Evolutionary conservation across 1,140 invertebrate genomes (phyloP), one percentile per base, ranked within the genome.

Genomic region (Ladona fulva): DNA sequence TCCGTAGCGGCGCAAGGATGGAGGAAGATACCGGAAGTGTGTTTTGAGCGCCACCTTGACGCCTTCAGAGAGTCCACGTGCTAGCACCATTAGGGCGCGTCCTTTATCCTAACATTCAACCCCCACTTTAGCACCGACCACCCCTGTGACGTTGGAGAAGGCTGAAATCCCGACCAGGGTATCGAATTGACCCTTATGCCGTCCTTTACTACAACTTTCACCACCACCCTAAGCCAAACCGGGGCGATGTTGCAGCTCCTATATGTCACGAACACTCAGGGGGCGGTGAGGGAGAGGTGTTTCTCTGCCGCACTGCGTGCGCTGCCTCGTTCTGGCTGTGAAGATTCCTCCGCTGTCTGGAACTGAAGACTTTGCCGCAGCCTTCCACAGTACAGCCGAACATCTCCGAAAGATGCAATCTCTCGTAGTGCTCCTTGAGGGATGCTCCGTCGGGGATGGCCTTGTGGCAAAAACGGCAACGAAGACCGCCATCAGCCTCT

Each of bases 301-400:
- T 22, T 22, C 52, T 66, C 5, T 16, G 16, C 52, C 16, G 1
- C 52, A 22, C 52, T 22, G 52, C 14, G 52, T 66, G 52, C 52
- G 52, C 52, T 19, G n/a, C 52, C 52, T 66, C 52, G 80, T 88
- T 88, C 75, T 87, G 89, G 74, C 87, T 88, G 85, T 94, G 93
- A 6, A 90, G 84, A 83, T 94, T 93, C 12, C 93, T 86, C 78
- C 91, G 92, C 74, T 92, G 90, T 25, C 91, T 84, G 52, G 92
- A 93, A 79, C 91, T 91, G 84, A 95, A 95, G 80, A 94, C 90
- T 88, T 93, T 92, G n/a, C 90, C 90, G 85, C 93, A 94, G 66
- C 92, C 92, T 78, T 90, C 88, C 42, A 93, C 89, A 24, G 91
- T 92, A 86, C 93, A 94, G 82, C 91, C 89, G 85, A 91, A 92